Base-by-base conservation (phyloP, 2,888 invertebrate genomes). In the Argynnis bischoffii region DNA sequence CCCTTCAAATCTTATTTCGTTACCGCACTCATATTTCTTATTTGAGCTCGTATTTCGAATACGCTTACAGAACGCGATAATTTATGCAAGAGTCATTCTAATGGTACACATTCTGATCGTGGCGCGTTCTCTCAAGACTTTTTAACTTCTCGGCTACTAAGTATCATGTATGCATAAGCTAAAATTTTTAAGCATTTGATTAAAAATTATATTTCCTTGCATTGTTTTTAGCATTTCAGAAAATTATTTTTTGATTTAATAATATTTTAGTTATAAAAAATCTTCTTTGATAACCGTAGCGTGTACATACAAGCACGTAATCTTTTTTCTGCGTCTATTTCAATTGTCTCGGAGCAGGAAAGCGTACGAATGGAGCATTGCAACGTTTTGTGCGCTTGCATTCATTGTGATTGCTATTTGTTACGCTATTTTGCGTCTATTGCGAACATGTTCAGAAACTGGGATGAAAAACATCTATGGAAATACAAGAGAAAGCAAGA, bases 361-460 rank as follows among this genome's bases (percentile, higher is more conserved):
- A 63, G 63, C 57, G 50, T 69, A 67, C 69, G 71, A 65, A 67
- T 67, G 67, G 69, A 60, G 60, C 31, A 51, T 61, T 65, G 65
- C 64, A 64, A 41, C 59, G 69, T 63, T 69, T 64, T 72, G 69
- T 65, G 67, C 59, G 55, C 67, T 66, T 53, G 65, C 69, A 67
- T 69, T 70, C 57, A 67, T 64, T 64, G 71, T 69, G 64, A 67
- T 69, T 63, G 71, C 67, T 67, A 63, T 67, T 69, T 67, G 71
- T 67, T 65, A 69, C 65, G 63, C 56, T 65, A 41, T 67, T 67
- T 65, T 69, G 55, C 59, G 53, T 67, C 59, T 69, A 63, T 65
- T 69, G 67, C 57, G 63, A 47, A 63, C 65, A 54, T 65, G 54
- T 51, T 53, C 55, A 57, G 35, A 60, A 50, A 61, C 55, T 46